Evolutionary conservation across 2,113 vertebrate genomes (phyloP).

Genomic region (Gasterosteus nipponicus): DNA sequence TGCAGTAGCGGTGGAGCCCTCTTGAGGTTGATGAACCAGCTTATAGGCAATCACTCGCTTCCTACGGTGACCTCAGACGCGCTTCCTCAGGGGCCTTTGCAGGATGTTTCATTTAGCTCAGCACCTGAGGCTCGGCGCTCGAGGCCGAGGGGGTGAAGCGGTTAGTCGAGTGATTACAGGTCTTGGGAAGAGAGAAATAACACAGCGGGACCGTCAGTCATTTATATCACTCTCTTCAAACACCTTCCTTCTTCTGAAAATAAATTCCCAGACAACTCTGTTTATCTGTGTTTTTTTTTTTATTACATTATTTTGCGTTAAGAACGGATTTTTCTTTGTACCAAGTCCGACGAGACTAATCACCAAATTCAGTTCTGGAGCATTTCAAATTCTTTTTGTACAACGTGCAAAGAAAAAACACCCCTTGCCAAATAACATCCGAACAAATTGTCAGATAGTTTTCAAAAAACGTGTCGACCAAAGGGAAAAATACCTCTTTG

Average conservation of each 20-base stretch:
- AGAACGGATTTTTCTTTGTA: neutral
- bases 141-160: conserved; percentile 4
- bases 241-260: conserved; percentile 7
- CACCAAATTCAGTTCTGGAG: neutral
- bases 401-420: neutral
- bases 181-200: conserved; percentile 33
- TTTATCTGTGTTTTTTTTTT: neutral
- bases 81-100: conserved; percentile 6
- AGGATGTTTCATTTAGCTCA: conserved; percentile 35
- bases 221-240: conserved; percentile 32
- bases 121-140: neutral
- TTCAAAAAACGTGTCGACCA: neutral
- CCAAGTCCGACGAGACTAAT: neutral
- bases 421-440: neutral
- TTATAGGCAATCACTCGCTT: neutral
- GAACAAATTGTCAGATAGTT: neutral
- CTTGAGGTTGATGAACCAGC: neutral
- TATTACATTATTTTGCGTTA: neutral
- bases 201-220: conserved; percentile 34
- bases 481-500: neutral
- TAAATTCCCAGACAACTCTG: neutral
- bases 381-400: neutral
- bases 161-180: conserved; percentile 62
- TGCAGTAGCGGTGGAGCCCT: neutral
- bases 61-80: conserved; percentile 18